These are phyloP conservation scores for Jacana jacana DNA, from an alignment of 2,113 vertebrate genomes.

Conservation along the genomic window DNA sequence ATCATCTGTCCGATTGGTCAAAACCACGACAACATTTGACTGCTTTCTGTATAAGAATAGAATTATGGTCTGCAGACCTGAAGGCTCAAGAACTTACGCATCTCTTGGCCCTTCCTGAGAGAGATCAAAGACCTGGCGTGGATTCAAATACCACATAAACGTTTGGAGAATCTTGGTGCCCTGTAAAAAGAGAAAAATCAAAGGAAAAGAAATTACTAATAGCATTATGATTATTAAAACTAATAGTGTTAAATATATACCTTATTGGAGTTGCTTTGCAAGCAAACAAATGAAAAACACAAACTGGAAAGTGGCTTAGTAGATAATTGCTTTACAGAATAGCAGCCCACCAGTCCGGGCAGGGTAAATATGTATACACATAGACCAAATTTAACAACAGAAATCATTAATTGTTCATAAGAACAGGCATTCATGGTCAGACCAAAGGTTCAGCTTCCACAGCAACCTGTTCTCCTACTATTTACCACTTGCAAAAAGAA, in stretches of 20 bases:
- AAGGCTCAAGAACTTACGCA: slow-evolving; percentile 74
- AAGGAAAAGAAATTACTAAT: not conserved
- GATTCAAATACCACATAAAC: slow-evolving; percentile 87
- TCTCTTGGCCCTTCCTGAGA: slow-evolving; percentile 84
- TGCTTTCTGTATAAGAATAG: not conserved
- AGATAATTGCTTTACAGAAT: not conserved
- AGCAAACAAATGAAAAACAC: not conserved
- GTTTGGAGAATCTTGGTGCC: slow-evolving; percentile 84
- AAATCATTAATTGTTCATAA: not conserved
- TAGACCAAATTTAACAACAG: not conserved
- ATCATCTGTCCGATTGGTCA: no score
- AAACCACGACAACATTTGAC: no score
- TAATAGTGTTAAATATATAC: not conserved
- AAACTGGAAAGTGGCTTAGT: not conserved
- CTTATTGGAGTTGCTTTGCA: not conserved
- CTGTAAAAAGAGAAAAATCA: slow-evolving; percentile 43
- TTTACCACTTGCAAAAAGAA: not conserved
- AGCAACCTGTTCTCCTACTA: not conserved
- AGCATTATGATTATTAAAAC: not conserved
- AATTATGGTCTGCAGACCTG: not conserved
- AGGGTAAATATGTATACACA: not conserved
- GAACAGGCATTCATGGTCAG: not conserved
- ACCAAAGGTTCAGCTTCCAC: not conserved
- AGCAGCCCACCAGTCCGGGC: not conserved
- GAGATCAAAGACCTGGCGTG: slow-evolving; percentile 84